Percentiles rank a stretch among this genome's conserved stretches.
phyloP scores from a whole-genome alignment of 1,140 invertebrate genomes.

The Brachionus rotundiformis region DNA sequence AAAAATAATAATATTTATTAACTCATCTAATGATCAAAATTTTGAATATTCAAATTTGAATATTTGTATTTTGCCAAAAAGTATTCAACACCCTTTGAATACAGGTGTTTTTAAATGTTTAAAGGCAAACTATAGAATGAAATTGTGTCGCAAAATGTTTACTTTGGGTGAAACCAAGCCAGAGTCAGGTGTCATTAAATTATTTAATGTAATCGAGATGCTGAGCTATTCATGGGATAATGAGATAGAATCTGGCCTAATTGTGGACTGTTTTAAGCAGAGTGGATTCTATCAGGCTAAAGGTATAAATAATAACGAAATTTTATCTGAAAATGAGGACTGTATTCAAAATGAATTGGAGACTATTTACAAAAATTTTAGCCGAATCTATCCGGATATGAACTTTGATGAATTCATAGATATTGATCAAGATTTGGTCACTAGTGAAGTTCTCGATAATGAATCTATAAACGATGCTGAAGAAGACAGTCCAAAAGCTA shows the following conservation, averaged over 20 bases:
- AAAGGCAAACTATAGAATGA: slow-evolving; percentile 23
- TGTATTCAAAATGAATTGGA: slow-evolving; percentile 6
- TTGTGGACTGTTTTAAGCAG: slow-evolving; percentile 4
- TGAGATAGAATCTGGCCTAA: background rate
- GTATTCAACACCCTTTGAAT: background rate
- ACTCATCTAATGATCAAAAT: background rate
- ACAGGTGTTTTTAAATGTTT: background rate
- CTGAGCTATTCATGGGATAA: slow-evolving; percentile 27
- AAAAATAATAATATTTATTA: background rate
- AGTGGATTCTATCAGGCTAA: slow-evolving; percentile 24
- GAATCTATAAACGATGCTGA: background rate
- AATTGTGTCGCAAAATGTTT: slow-evolving; percentile 14
- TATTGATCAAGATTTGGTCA: background rate
- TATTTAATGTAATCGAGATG: slow-evolving; percentile 21
- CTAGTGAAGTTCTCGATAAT: background rate
- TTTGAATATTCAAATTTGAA: background rate
- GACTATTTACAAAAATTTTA: background rate
- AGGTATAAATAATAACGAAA: background rate
- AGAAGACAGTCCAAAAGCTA: background rate
- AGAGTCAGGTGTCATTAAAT: background rate
- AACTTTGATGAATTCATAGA: background rate
- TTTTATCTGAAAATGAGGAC: background rate
- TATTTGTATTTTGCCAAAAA: background rate
- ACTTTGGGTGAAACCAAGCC: background rate
- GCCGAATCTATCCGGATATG: background rate